Base-by-base conservation (phyloP, 2,113 vertebrate genomes). In the Pygoscelis antarcticus region DNA sequence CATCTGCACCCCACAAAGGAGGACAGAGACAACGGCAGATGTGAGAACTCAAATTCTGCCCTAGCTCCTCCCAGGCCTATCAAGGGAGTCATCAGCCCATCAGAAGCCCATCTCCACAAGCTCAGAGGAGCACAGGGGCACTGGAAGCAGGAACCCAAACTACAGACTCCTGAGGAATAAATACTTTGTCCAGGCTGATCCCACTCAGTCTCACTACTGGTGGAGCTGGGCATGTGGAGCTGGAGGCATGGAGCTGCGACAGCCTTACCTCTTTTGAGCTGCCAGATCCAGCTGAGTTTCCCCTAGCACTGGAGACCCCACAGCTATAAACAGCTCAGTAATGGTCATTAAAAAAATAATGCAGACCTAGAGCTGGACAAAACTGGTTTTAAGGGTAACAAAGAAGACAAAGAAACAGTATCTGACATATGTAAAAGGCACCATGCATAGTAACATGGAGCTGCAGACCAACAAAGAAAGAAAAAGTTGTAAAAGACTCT, bases 161-260 rank as follows among this genome's bases (percentile, higher is more conserved):
- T 42, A 65, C 10, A 36, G 6, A 2, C 7, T 64, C 21, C 16
- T 19, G 25, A 78, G 25, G 16, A 69, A 6, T 11, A 77, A 51
- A 7, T 11, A 38, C 1, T 2, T 0, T 34, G 6, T 40, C 27
- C n/a, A 66, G 32, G 32, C 4, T 70, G 7, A 10, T 42, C 18
- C 11, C 46, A 61, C 11, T 47, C 29, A 57, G 9, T 11, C n/a
- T 90, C 18, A 44, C 21, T 55, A 14, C 26, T 64, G 38, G 3
- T 2, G 0, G 36, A 72, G 9, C 3, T 54, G n/a, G 25, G 25
- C 9, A 21, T 38, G 10, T 36, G 18, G 16, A 82, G 16, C 13
- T 75, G 40, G 8, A n/a, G 8, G 2, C 40, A 61, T 46, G 19
- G 10, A 85, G 13, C 15, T 69, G 44, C 2, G 3, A 36, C 19